Conservation (phyloP, 2,888 invertebrate species). For the Melanostoma scalare region DNA sequence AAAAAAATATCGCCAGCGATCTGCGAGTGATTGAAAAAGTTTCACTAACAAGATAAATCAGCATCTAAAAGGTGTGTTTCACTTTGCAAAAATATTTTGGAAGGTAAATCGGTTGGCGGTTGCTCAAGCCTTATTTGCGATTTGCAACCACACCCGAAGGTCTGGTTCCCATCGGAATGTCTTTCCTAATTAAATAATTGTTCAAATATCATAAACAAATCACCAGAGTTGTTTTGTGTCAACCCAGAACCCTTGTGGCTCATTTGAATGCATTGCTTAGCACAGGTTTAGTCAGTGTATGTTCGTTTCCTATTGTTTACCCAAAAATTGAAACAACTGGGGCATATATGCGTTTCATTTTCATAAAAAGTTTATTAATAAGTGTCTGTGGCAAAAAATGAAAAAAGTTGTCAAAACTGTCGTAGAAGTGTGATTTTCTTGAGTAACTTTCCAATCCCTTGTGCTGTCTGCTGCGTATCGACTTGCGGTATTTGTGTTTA, state of each 20-base stretch:
- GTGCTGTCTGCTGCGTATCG: neutral
- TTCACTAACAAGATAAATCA: slow-evolving; percentile 34
- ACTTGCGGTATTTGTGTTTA: slow-evolving; percentile 21
- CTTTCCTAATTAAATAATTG: slow-evolving; percentile 21
- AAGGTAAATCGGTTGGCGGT: slow-evolving; percentile 7
- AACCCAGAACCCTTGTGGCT: slow-evolving; percentile 9
- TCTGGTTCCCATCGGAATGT: slow-evolving; percentile 37
- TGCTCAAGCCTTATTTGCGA: neutral
- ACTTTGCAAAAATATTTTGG: slow-evolving; percentile 29
- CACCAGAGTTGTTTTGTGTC: slow-evolving; percentile 18
- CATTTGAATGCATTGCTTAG: slow-evolving; percentile 2
- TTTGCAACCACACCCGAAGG: slow-evolving; percentile 57
- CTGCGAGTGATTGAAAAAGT: slow-evolving; percentile 32
- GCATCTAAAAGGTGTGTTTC: slow-evolving; percentile 37
- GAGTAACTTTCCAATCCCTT: slow-evolving; percentile 30
- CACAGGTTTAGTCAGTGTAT: neutral
- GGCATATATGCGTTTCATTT: too few relatives aligned
- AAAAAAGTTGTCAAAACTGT: slow-evolving; percentile 48
- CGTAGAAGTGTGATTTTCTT: slow-evolving; percentile 41
- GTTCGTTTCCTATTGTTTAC: slow-evolving; percentile 39
- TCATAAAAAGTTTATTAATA: neutral
- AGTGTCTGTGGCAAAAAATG: slow-evolving; percentile 20
- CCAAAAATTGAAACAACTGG: too few relatives aligned
- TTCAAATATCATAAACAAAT: slow-evolving; percentile 16
- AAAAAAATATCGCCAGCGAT: slow-evolving; percentile 27